Conservation (phyloP, 2,113 vertebrate species). For the Podarcis muralis region DNA sequence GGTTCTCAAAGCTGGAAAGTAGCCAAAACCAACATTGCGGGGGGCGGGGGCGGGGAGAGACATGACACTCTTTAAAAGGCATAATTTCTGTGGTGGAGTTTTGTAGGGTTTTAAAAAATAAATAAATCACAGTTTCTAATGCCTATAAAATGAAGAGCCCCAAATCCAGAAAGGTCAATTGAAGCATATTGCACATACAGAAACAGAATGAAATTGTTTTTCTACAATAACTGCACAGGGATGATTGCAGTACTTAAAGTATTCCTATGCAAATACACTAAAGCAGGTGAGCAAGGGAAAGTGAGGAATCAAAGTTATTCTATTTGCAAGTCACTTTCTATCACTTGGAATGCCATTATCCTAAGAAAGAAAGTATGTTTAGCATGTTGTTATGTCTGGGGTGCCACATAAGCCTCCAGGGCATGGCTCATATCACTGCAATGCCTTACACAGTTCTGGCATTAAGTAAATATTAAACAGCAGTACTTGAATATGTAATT, state of each 20-base stretch:
- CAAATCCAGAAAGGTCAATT: background rate
- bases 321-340: background rate
- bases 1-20: constrained; percentile 65
- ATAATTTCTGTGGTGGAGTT: constrained; percentile 28
- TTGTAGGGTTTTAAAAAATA: constrained; percentile 33
- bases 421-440: background rate
- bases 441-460: background rate
- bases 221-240: background rate
- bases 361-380: background rate
- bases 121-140: constrained; percentile 17
- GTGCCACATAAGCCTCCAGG: too few species aligned
- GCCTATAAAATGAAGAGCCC: constrained; percentile 12
- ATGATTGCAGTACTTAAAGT: background rate
- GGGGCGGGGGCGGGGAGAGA: too few species aligned
- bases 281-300: background rate
- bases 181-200: accelerated
- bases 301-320: background rate
- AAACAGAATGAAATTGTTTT: background rate
- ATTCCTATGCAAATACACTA: background rate
- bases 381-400: background rate
- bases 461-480: background rate
- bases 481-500: background rate
- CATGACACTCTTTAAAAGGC: constrained; percentile 18
- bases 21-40: constrained; percentile 61
- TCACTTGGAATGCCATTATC: background rate